phyloP scores from a whole-genome alignment of 2,888 invertebrate species.

The Pyrocoelia pectoralis region DNA sequence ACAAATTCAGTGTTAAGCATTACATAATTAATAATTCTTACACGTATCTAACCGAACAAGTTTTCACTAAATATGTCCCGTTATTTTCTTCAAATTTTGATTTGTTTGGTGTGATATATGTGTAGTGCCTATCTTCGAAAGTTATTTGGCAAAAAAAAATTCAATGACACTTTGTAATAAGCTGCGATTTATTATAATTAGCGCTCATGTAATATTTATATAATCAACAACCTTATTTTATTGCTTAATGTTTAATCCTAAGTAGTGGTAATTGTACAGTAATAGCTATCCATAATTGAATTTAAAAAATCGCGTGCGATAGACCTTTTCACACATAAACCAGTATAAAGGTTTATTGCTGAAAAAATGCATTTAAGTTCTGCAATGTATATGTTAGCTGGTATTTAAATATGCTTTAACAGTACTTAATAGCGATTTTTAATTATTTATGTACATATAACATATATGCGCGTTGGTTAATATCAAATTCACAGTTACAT shows the following conservation, averaged over 20 bases:
- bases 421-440: constrained; percentile 29
- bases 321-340: not conserved
- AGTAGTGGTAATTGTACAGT: too few relatives aligned
- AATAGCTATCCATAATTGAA: too few relatives aligned
- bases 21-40: not conserved
- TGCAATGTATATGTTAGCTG: not conserved
- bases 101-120: not conserved
- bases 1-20: too few relatives aligned
- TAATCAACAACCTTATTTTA: not conserved
- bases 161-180: not conserved
- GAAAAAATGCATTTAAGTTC: not conserved
- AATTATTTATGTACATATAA: constrained; percentile 30
- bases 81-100: not conserved
- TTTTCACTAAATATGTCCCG: not conserved
- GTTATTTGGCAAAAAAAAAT: not conserved
- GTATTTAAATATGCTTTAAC: constrained; percentile 28
- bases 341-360: not conserved
- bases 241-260: too few relatives aligned
- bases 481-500: constrained; percentile 30
- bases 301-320: too few relatives aligned
- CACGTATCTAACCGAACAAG: not conserved
- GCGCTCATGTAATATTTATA: not conserved
- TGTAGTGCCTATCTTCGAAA: too few relatives aligned
- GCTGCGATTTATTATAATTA: not conserved
- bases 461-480: constrained; percentile 21